Conservation (phyloP, 2,113 vertebrate species). For the Bos taurus region DNA sequence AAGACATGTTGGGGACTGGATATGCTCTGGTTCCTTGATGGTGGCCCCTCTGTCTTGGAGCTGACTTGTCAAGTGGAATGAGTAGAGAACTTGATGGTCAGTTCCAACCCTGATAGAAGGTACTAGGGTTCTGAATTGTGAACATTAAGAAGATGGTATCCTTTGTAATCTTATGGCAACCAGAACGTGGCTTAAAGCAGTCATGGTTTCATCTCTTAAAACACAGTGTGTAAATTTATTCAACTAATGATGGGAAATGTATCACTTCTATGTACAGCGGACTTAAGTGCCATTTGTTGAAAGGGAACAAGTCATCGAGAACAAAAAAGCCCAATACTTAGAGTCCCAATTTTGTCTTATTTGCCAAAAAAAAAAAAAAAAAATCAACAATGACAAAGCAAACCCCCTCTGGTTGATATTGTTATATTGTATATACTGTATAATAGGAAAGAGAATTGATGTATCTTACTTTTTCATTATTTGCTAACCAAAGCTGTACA, state of each 20-base stretch:
- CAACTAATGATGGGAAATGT: constrained; percentile 25
- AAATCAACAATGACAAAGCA: neutral
- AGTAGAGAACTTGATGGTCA: neutral
- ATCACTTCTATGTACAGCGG: neutral
- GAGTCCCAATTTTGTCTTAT: constrained; percentile 73
- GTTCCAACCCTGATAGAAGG: neutral
- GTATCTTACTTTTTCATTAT: constrained; percentile 75
- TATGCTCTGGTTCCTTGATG: neutral
- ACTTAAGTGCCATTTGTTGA: constrained; percentile 54
- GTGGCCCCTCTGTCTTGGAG: neutral
- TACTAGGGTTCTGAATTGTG: neutral
- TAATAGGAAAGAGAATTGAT: constrained; percentile 70
- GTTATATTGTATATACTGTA: constrained; percentile 81
- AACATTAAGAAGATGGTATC: neutral
- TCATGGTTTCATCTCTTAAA: constrained; percentile 33
- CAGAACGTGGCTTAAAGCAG: constrained; percentile 38
- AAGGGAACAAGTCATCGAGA: constrained; percentile 52
- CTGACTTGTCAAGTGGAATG: neutral
- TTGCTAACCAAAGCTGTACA: constrained; percentile 85
- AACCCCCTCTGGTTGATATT: constrained; percentile 60
- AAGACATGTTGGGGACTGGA: neutral
- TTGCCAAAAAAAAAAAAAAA: constrained; percentile 72
- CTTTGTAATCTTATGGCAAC: neutral
- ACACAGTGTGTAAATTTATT: neutral
- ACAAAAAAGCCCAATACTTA: constrained; percentile 54